These are phyloP conservation scores for Boloria euphrosyne DNA, from an alignment of 2,888 invertebrate genomes.

Conservation along the genomic window DNA sequence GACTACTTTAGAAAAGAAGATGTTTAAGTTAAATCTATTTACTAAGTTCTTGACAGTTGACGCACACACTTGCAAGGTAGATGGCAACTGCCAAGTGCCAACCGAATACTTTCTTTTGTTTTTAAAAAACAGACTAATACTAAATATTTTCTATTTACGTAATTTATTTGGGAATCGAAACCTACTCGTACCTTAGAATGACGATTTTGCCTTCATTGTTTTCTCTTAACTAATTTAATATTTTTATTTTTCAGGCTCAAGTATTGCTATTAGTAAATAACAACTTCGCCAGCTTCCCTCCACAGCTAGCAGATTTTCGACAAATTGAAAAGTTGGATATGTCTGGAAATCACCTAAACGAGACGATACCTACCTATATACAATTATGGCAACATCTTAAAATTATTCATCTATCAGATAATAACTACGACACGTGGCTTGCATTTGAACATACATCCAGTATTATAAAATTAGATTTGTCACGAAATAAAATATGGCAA, in stretches of 20 bases:
- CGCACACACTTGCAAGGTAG: no score
- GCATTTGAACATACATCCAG: slow-evolving; percentile 53
- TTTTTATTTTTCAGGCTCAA: slow-evolving; percentile 79
- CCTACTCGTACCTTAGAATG: no score
- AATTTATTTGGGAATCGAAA: no score
- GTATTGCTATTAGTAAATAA: slow-evolving; percentile 85
- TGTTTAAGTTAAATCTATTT: no score
- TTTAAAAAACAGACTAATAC: no score
- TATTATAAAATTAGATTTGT: slow-evolving; percentile 84
- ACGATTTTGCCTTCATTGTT: no score
- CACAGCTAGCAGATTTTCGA: slow-evolving; percentile 70
- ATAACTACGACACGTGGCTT: slow-evolving; percentile 72
- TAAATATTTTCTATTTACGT: no score
- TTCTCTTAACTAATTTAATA: not conserved
- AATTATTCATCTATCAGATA: slow-evolving; percentile 83
- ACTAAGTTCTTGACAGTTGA: no score
- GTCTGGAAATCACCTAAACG: slow-evolving; percentile 77
- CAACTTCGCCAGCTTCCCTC: slow-evolving; percentile 80
- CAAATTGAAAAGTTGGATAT: slow-evolving; percentile 75
- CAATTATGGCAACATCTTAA: slow-evolving; percentile 75
- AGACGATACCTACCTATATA: slow-evolving; percentile 70
- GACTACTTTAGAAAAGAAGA: no score
- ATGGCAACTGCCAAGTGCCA: no score
- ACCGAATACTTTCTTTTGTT: no score
- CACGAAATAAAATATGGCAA: slow-evolving; percentile 84